Evolutionary conservation across 2,113 vertebrate genomes (phyloP), one percentile per base, ranked within the genome.

Genomic region (Balaeniceps rex): DNA sequence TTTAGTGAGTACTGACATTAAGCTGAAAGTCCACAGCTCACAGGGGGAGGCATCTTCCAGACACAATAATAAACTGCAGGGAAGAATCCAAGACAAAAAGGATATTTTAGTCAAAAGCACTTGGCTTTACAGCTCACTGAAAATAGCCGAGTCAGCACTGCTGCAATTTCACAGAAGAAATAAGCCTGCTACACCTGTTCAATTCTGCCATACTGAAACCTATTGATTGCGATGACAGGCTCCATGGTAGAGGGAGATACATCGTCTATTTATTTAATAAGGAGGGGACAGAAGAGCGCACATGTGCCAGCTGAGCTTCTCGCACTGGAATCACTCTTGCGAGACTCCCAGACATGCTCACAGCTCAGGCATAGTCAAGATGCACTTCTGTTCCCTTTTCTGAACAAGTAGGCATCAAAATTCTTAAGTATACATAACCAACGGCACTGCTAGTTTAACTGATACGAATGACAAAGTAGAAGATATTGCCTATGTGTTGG

Each of bases 1-100:
- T 89, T 92, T 86, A 95, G 89, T 86, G 83, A 96, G 89, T 84
- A 96, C 93, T 91, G 89, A 91, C 95, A 96, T 95, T 86, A 95
- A 92, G n/a, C 86, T 76, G n/a, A 29, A 92, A 95, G 96, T 93
- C 96, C 88, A 75, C 91, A 85, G 60, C 58, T 81, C 79, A 54
- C 87, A 82, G 55, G 12, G 74, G 88, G 74, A 94, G 31, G 65
- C 79, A 93, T 70, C 57, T 87, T 90, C 66, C 80, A 97, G 85
- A 70, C 95, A 95, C 83, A 93, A 78, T 91, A 94, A 95, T 70
- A 96, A 96, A 96, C 78, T 79, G 71, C 83, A 86, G 86, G 52
- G 70, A 47, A 95, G 75, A 87, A 94, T 44, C 24, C 46, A 91
- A 97, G 92, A 97, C 85, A 95, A 95, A 96, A 96, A 76, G 57